Evolutionary conservation across 2,797 vertebrate species (phyloP), one percentile per base, ranked within the genome.

Genomic region (Sebastes taczanowskii): DNA sequence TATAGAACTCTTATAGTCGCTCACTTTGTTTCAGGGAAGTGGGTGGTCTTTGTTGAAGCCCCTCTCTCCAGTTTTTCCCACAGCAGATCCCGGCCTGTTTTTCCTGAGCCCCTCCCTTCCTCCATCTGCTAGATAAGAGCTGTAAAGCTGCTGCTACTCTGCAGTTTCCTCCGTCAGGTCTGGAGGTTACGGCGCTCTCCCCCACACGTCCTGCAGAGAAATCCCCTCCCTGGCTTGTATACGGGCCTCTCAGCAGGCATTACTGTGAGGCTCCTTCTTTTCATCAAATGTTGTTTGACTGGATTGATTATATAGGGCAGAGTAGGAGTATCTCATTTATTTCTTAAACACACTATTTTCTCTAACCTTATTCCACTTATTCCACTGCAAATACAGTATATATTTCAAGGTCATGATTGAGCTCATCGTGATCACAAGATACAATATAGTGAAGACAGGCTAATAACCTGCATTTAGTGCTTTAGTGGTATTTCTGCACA

Each of bases 31-130:
- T 38, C 30, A 62, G 7, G 20, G 18, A 5, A 0, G 32, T 34
- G 27, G n/a, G 16, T 52, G 52, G 22, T 59, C 30, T 53, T 32
- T 60, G 35, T 63, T 30, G 13, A 64, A 61, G 35, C 11, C 62
- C 62, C 23, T 11, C 32, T 27, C 55, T 56, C 4, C 32, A 20
- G 14, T 30, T 38, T 38, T 46, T 35, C 62, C 56, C 32, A 34
- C 9, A 11, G 27, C 55, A 77, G n/a, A 71, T 34, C 58, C 11
- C 71, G 10, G 30, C 38, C 20, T 66, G 22, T 52, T 23, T 55
- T 18, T 20, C 18, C 11, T 7, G 29, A 64, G 42, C 67, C 66
- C 64, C 30, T 70, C 80, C 77, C 34, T 65, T 79, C 74, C 71
- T 71, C 71, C 34, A 46, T 68, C 42, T 59, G 42, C 25, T 52